Base-by-base conservation (phyloP, 2,797 vertebrate genomes). In the Coregonus ussuriensis region DNA sequence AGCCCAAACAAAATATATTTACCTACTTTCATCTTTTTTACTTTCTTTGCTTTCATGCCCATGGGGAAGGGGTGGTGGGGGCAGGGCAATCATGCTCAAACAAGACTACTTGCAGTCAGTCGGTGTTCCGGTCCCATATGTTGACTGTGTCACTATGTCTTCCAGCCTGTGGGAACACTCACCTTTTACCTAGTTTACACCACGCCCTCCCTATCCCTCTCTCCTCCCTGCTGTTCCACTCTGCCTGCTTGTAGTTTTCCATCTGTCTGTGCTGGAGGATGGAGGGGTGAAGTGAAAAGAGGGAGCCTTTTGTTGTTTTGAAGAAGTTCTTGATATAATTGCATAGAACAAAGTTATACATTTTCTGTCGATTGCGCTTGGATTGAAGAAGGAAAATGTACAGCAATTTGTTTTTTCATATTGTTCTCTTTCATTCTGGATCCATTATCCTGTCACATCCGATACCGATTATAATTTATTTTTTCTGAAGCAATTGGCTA, bases 151-250 rank as follows among this genome's bases (percentile, higher is more conserved):
- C 5, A 56, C 53, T 7, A 15, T 15, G 29, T 33, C 3, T 3
- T 18, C 1, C 65, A 54, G n/a, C 18, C n/a, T 53, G 71, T 70
- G 1, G 15, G 54, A 67, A n/a, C 41, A 59, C 80, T 87, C 21
- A 83, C 81, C 80, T 87, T 81, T 86, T 11, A 77, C 80, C 81
- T 72, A 81, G 74, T 83, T 85, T 82, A 77, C 59, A 76, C 65
- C 31, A 13, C 15, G 11, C 21, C 54, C 9, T 15, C 66, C 53
- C 6, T 16, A 25, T 35, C 16, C 7, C 29, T 66, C 66, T 18
- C 16, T 15, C 25, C 33, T 41, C 35, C 21, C 59, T 56, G 52
- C 35, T 77, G n/a, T 51, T 75, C 37, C 0, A 4, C 18, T 52
- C 69, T 31, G 35, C 76, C 62, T 70, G 37, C 74, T 73, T 73